Evolutionary conservation across 1,140 invertebrate species (phyloP).

Genomic region (Bombus affinis): DNA sequence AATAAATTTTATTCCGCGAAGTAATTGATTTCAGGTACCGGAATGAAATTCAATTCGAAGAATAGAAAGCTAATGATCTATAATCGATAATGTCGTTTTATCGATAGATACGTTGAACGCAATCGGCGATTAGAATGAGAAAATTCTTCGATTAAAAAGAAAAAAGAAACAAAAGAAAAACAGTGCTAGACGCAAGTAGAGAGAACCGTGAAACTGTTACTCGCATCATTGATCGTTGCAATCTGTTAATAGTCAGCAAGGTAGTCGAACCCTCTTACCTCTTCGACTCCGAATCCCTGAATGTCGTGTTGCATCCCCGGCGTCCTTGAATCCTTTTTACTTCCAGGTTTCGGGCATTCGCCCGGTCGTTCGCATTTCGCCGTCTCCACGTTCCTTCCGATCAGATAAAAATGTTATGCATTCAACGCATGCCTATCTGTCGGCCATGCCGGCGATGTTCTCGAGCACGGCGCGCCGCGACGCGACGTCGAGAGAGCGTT

Average conservation of each 20-base stretch:
- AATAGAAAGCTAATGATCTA: neutral
- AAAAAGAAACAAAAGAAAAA: too few relatives aligned
- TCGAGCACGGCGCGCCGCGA: constrained; percentile 13
- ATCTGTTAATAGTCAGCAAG: too few relatives aligned
- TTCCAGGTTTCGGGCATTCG: constrained; percentile 45
- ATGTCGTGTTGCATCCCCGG: neutral
- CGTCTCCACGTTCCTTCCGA: constrained; percentile 40
- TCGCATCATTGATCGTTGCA: neutral
- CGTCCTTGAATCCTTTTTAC: constrained; percentile 21
- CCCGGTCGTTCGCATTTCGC: constrained; percentile 6
- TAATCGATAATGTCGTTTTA: neutral
- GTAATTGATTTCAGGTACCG: neutral
- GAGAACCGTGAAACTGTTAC: neutral
- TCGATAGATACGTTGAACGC: neutral
- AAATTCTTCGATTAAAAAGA: neutral
- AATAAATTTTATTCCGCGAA: neutral
- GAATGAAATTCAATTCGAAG: too few relatives aligned
- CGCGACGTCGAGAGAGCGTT: constrained; percentile 2
- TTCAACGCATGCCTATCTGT: constrained; percentile 54
- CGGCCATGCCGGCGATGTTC: constrained; percentile 33
- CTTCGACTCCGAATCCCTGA: neutral
- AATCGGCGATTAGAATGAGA: neutral
- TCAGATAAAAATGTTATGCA: constrained; percentile 64
- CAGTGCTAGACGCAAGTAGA: neutral
- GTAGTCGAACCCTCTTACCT: too few relatives aligned